Conservation (phyloP, 1,140 invertebrate genomes). For the Drosophila sturtevanti region DNA sequence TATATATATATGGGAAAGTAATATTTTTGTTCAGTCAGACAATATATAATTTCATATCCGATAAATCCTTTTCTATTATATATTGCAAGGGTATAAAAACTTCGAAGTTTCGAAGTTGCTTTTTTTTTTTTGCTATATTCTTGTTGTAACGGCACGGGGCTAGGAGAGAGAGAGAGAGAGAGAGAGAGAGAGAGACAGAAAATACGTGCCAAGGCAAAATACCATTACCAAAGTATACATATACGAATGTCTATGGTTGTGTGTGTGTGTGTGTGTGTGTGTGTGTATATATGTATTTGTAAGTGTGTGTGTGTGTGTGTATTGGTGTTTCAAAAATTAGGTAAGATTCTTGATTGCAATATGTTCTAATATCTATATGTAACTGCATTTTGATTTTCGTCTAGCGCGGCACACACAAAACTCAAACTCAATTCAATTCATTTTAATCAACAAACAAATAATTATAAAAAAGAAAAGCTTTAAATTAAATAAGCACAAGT, state of each 20-base stretch:
- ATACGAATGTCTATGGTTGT: conserved; percentile 34
- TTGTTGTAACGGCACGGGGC: conserved; percentile 46
- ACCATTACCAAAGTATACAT: conserved; percentile 68
- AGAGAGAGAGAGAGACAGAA: conserved; percentile 51
- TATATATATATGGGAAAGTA: too few relatives aligned
- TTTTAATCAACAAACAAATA: background rate
- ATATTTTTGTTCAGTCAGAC: too few relatives aligned
- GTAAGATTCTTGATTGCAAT: conserved; percentile 2
- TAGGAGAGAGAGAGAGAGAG: conserved; percentile 43
- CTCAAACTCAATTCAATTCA: background rate
- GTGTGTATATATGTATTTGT: conserved; percentile 49
- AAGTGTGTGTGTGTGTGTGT: conserved; percentile 65
- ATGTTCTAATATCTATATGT: background rate
- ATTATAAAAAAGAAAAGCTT: background rate
- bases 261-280: conserved; percentile 29
- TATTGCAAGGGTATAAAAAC: conserved; percentile 1
- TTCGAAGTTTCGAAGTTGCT: background rate
- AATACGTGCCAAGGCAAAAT: conserved; percentile 77
- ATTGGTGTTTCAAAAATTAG: conserved; percentile 49
- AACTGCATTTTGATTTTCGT: conserved; percentile 43
- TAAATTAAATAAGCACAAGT: background rate
- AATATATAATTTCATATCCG: too few relatives aligned
- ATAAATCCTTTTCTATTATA: background rate
- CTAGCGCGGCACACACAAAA: conserved; percentile 24
- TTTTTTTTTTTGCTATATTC: background rate